A percentile compares a stretch with the other conserved stretches of the same genome.
phyloP scores from a whole-genome alignment of 2,797 vertebrate species.

The Loris lydekkerianus region DNA sequence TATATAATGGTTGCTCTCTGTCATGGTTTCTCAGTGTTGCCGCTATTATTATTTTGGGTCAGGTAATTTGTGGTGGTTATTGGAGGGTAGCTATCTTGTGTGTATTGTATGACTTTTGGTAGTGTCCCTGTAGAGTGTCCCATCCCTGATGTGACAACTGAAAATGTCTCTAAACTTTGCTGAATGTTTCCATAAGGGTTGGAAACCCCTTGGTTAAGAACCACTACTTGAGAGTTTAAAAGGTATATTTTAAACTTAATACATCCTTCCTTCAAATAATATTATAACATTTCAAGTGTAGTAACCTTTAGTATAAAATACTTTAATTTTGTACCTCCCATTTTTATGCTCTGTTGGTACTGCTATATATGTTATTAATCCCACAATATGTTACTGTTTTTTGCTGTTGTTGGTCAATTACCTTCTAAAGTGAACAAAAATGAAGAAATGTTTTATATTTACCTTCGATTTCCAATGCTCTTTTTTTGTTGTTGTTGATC shows the following conservation, averaged over 20 bases:
- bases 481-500: neutral
- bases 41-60: neutral
- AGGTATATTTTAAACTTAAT: neutral
- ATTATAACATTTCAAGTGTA: neutral
- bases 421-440: constrained; percentile 22
- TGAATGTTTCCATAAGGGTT: neutral
- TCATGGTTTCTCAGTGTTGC: neutral
- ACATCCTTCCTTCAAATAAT: constrained; percentile 33
- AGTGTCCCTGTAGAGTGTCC: neutral
- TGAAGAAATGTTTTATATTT: neutral
- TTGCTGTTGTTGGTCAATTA: constrained; percentile 9
- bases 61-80: neutral
- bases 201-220: neutral
- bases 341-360: neutral
- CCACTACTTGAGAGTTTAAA: neutral
- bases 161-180: neutral
- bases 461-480: neutral
- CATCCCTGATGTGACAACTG: neutral
- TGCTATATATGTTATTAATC: neutral
- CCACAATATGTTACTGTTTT: constrained; percentile 21
- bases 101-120: neutral
- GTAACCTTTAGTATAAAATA: neutral
- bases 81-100: neutral
- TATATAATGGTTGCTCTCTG: neutral
- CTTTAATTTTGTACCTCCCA: neutral